Conservation (phyloP, 2,888 invertebrate genomes). For the Ophion obscuratus region DNA sequence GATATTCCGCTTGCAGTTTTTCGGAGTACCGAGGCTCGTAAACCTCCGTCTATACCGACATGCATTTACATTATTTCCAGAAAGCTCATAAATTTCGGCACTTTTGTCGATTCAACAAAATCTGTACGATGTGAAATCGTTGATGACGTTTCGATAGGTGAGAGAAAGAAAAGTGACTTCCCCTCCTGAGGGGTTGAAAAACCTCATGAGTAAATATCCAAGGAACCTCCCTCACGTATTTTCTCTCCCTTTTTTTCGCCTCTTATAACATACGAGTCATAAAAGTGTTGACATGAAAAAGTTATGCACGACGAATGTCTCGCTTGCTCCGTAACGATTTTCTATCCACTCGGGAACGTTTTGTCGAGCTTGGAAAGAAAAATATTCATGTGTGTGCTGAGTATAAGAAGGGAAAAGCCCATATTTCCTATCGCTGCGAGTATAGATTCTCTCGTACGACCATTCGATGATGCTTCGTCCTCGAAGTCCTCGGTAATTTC, state of each 20-base stretch:
- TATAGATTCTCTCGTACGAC: constrained; percentile 6
- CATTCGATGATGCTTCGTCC: constrained; percentile 37
- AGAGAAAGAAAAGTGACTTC: constrained; percentile 20
- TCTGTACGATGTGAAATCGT: constrained; percentile 54
- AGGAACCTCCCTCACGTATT: constrained; percentile 24
- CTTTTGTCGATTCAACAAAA: constrained; percentile 17
- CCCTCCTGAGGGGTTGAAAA: constrained; percentile 17
- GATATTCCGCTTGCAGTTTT: constrained; percentile 33
- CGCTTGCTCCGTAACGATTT: constrained; percentile 3
- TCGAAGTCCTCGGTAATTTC: not conserved
- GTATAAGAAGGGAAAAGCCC: constrained; percentile 1
- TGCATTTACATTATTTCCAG: constrained; percentile 23
- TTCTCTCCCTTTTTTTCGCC: constrained; percentile 13
- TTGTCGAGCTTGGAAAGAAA: constrained; percentile 4
- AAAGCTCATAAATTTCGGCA: constrained; percentile 61
- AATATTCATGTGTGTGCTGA: constrained; percentile 13
- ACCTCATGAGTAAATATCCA: constrained; percentile 51
- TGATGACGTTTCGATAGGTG: constrained; percentile 57
- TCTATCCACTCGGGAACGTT: not conserved
- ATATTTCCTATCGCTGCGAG: constrained; percentile 29
- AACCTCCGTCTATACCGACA: constrained; percentile 36
- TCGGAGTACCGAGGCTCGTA: constrained; percentile 49
- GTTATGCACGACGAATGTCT: constrained; percentile 67
- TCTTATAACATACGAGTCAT: constrained; percentile 68
- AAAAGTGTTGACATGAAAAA: constrained; percentile 77